Evolutionary conservation across 1,140 invertebrate species (phyloP).

Genomic region (Bombus cullumanus): DNA sequence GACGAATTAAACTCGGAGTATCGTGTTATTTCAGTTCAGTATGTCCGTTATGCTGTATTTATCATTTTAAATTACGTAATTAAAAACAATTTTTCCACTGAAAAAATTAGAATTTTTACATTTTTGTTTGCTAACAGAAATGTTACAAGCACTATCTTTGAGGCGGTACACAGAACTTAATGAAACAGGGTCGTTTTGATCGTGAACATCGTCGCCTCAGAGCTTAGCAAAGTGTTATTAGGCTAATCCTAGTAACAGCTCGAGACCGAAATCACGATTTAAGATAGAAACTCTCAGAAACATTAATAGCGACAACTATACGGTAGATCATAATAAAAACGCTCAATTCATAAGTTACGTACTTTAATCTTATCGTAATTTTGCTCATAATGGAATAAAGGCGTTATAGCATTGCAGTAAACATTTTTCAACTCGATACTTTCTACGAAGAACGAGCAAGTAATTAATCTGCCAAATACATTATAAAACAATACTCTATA

Average conservation of each 20-base stretch:
- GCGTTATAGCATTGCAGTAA: not conserved
- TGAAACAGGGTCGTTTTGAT: constrained; percentile 17
- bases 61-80: too few relatives aligned
- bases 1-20: too few relatives aligned
- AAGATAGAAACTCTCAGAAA: not conserved
- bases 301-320: not conserved
- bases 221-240: constrained; percentile 35
- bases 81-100: too few relatives aligned
- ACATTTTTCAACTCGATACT: not conserved
- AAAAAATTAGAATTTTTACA: too few relatives aligned
- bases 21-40: too few relatives aligned
- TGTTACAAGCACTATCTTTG: not conserved
- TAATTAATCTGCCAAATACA: not conserved
- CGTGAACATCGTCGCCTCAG: not conserved
- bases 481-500: not conserved
- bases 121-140: not conserved
- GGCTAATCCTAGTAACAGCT: constrained; percentile 24
- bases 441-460: not conserved
- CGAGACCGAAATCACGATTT: constrained; percentile 16
- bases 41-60: too few relatives aligned
- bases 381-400: not conserved
- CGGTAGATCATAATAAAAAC: not conserved
- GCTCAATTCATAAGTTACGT: not conserved
- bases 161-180: not conserved
- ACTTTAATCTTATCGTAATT: too few relatives aligned